Percentiles rank a stretch among this genome's conserved stretches.
phyloP scores from a whole-genome alignment of 2,888 invertebrate genomes.

The Andrena fulva region DNA sequence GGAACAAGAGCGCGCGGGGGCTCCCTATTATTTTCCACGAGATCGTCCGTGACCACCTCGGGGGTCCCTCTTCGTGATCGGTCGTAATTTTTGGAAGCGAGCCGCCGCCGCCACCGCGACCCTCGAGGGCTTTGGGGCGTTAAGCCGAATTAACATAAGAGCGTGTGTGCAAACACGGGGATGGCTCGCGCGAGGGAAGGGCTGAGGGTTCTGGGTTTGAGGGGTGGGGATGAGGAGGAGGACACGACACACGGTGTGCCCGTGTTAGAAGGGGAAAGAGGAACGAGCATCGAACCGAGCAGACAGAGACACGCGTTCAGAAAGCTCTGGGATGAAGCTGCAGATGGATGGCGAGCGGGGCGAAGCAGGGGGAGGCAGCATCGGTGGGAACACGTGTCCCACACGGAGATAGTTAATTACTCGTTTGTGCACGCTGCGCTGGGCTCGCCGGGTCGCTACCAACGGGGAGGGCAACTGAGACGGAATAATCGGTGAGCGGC shows the following conservation, averaged over 20 bases:
- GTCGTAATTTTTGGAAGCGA: conserved; percentile 76
- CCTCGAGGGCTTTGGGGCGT: conserved; percentile 77
- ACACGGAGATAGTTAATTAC: conserved; percentile 84
- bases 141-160: conserved; percentile 85
- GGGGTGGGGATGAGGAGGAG: background rate
- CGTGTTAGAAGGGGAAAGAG: conserved; percentile 33
- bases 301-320: conserved; percentile 35
- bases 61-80: conserved; percentile 63
- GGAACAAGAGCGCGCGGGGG: conserved; percentile 28
- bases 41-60: conserved; percentile 71
- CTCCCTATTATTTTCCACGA: conserved; percentile 72
- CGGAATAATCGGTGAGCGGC: conserved; percentile 64
- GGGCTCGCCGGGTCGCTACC: conserved; percentile 42
- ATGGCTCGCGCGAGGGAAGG: conserved; percentile 61
- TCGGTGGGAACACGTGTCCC: conserved; percentile 83
- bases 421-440: conserved; percentile 82
- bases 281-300: conserved; percentile 42
- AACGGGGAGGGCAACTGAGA: conserved; percentile 65
- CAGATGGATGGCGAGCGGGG: conserved; percentile 42
- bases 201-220: too few relatives aligned
- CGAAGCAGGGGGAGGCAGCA: conserved; percentile 55
- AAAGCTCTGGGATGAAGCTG: conserved; percentile 47
- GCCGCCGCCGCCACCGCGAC: conserved; percentile 49
- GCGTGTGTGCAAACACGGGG: conserved; percentile 83
- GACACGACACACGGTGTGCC: background rate